Base-by-base conservation (phyloP, 2,888 invertebrate species). In the Eupithecia centaureata region DNA sequence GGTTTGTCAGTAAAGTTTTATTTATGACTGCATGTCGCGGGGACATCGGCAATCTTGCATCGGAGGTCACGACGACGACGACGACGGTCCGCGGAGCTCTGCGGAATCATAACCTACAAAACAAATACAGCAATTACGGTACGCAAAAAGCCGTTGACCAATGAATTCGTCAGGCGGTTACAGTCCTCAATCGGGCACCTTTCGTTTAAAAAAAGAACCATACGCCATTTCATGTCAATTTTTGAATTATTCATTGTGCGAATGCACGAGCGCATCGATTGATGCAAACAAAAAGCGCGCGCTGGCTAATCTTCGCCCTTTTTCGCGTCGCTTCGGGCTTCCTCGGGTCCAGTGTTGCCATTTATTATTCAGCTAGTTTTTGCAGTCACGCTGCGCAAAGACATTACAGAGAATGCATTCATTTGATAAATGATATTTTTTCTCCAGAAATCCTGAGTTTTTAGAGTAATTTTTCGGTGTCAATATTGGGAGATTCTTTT, bases 181-280 rank as follows among this genome's bases (percentile, higher is more conserved):
- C 93, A 92, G 91, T 92, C 89, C 92, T 92, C 93, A 93, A 93
- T 93, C 92, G 93, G 90, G 92, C 93, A 92, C 93, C 93, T 92
- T 93, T 91, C 90, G 88, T 91, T 91, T 84, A 90, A 91, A 92
- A 92, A 93, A 92, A 91, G 90, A 90, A 90, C 91, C 91, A 92
- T 92, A 92, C 93, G 93, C 92, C 92, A 93, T 92, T 93, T 93
- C 92, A 93, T 93, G 93, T 92, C 93, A 92, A 92, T 92, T 92
- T 92, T 91, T 93, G 93, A 93, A 93, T 93, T 91, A 93, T 93
- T 93, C 93, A 93, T 93, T 82, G 91, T 89, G 91, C 91, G 92
- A 92, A 91, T 92, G 93, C 91, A 90, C 89, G 91, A 89, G 92
- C 92, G 92, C 92, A 92, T 91, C 93, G 92, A 93, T 93, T 93